A percentile compares a stretch with the other conserved stretches of the same genome.
Conservation (phyloP, 2,113 vertebrate species). For the Amblyornis subalaris region DNA sequence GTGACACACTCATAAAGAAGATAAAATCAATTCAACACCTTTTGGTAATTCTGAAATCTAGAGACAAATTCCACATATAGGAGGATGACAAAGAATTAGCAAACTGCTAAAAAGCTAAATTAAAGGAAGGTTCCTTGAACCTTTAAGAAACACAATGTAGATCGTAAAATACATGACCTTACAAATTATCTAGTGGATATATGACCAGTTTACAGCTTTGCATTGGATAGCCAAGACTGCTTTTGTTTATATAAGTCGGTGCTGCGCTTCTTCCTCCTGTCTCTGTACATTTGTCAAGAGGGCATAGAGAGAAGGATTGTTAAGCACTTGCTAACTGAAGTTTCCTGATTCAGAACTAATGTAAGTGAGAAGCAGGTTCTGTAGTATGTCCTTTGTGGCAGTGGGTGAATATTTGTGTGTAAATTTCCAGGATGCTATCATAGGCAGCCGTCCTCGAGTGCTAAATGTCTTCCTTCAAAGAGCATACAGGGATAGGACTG, state of each 20-base stretch:
- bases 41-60: not conserved
- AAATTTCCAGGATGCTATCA: not conserved
- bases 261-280: not conserved
- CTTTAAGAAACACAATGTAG: not conserved
- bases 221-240: not conserved
- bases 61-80: rapidly evolving
- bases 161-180: not conserved
- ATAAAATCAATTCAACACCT: not conserved
- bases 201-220: not conserved
- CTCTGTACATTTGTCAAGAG: not conserved
- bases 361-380: not conserved
- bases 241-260: not conserved
- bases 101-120: not conserved
- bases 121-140: not conserved
- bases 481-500: not conserved
- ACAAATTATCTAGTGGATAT: not conserved
- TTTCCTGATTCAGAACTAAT: not conserved
- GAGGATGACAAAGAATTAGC: not conserved
- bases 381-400: not conserved
- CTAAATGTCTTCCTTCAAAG: not conserved
- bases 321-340: not conserved
- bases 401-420: not conserved
- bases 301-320: not conserved
- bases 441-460: not conserved
- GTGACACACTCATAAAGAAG: not conserved